phyloP scores from a whole-genome alignment of 2,888 invertebrate species.

The Habroteleia sp. region DNA sequence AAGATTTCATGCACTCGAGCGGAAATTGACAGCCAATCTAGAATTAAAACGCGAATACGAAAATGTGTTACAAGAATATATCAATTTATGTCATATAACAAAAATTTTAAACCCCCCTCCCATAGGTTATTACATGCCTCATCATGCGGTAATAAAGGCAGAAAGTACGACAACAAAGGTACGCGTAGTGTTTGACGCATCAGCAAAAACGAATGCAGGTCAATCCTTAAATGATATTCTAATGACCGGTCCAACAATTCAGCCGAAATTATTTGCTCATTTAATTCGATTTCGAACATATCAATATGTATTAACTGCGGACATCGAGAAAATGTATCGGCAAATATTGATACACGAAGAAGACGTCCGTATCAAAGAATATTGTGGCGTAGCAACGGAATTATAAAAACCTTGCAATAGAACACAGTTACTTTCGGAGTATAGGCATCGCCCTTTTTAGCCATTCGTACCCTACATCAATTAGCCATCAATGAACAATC shows the following conservation, averaged over 20 bases:
- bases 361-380: neutral
- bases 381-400: neutral
- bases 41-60: neutral
- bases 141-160: neutral
- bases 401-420: neutral
- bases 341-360: neutral
- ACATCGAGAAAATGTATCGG: neutral
- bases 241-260: neutral
- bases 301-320: neutral
- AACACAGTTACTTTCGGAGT: neutral
- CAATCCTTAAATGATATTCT: neutral
- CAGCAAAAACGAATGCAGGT: neutral
- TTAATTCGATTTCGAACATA: neutral
- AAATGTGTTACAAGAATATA: neutral
- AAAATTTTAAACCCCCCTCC: no score
- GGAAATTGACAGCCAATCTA: neutral
- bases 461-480: neutral
- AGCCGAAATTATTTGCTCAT: neutral
- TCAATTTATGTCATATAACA: neutral
- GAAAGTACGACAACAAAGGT: neutral
- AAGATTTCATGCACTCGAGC: constrained; percentile 4
- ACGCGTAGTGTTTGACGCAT: neutral
- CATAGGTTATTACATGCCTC: neutral
- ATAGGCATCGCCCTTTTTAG: neutral
- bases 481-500: neutral